Evolutionary conservation across 2,888 invertebrate species (phyloP).

Genomic region (Thymelicus lineola): DNA sequence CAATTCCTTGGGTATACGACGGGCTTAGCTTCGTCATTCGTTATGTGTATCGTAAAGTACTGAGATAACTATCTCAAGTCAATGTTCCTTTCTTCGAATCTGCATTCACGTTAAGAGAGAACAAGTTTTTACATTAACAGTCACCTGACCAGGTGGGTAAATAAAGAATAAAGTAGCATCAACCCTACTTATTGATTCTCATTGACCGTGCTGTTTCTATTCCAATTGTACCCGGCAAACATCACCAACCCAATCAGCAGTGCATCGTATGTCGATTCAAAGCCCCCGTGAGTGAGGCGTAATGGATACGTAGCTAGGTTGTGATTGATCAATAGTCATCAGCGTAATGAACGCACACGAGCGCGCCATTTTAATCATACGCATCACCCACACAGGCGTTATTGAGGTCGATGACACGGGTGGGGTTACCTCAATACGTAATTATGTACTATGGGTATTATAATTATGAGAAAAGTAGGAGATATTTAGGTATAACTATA

Average conservation of each 20-base stretch:
- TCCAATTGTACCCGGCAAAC: conserved; percentile 3
- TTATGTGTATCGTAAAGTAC: too few relatives aligned
- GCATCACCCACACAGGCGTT: conserved; percentile 40
- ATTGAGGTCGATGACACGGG: conserved; percentile 48
- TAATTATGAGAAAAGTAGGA: not conserved
- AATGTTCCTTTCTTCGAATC: too few relatives aligned
- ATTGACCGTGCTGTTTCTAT: not conserved
- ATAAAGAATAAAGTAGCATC: not conserved
- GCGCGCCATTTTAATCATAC: conserved; percentile 35
- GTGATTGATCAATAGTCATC: conserved; percentile 60
- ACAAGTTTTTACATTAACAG: too few relatives aligned
- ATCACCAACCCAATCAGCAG: conserved; percentile 12
- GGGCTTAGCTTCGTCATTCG: too few relatives aligned
- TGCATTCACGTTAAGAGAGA: too few relatives aligned
- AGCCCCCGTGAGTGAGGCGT: conserved; percentile 35
- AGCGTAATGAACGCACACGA: conserved; percentile 48
- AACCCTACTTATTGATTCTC: not conserved
- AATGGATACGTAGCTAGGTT: conserved; percentile 50
- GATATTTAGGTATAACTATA: not conserved
- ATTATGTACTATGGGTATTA: conserved; percentile 3
- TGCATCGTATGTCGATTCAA: conserved; percentile 27
- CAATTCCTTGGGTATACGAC: too few relatives aligned
- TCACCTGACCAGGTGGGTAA: not conserved
- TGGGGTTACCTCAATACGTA: conserved; percentile 40
- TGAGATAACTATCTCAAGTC: too few relatives aligned